Base-by-base conservation (phyloP, 1,140 invertebrate genomes). In the Trachymyrmex cornetzi region DNA sequence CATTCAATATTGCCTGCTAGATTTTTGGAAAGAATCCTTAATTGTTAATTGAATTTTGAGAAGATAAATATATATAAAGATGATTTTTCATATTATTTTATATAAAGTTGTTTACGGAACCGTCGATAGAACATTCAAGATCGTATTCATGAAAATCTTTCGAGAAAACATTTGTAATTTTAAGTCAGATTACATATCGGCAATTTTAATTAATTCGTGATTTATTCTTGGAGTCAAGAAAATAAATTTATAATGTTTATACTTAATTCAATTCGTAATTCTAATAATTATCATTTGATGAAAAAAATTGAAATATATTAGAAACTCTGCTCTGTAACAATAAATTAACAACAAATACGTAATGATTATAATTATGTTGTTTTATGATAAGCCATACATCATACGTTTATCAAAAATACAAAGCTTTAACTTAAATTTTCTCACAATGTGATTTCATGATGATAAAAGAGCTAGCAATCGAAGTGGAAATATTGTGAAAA, bases 401-500 rank as follows among this genome's bases (percentile, higher is more conserved):
- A 16, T 27, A 0, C 16, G 2, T 16, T 77, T 77, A 44, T n/a
- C 3, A 6, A 14, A 63, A n/a, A 27, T 44, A n/a, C 19, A 48
- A 77, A 77, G 16, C 11, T 48, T 44, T 11, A 63, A 14, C 19
- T 16, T 61, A 57, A 57, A 48, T 77, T 63, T 66, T 50, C 11
- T 30, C 12, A 19, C 57, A 38, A 22, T 55, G 34, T 55, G 14
- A 71, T 44, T 64, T 84, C 11, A 34, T 27, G 12, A 34, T 27
- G 12, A 24, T 22, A 2, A 30, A 74, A 11, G 12, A 57, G 66
- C 16, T 19, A 44, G 34, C 64, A 7, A n/a, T 44, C 11, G n/a
- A 24, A 19, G 16, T 27, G 24, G 22, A 81, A 81, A 81, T 71
- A 81, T 81, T 38, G 66, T 44, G 6, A 22, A 61, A 48, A 44